Conservation (phyloP, 2,888 invertebrate species). For the Lithophane leautieri region DNA sequence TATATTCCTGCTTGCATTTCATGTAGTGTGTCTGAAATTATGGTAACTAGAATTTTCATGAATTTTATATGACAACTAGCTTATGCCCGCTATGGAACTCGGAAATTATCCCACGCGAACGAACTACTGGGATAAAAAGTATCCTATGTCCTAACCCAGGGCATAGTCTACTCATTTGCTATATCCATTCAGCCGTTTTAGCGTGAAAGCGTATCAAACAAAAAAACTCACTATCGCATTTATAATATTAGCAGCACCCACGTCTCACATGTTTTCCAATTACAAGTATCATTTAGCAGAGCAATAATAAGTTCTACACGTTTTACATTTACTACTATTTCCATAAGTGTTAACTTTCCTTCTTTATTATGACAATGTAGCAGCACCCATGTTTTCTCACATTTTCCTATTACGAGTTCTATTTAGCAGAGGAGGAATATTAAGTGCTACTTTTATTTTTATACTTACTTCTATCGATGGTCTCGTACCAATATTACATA, state of each 20-base stretch:
- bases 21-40: not conserved
- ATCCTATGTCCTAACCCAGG: too few relatives aligned
- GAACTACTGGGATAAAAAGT: too few relatives aligned
- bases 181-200: too few relatives aligned
- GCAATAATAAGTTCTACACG: constrained; percentile 2
- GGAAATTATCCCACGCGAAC: too few relatives aligned
- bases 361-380: not conserved
- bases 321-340: not conserved
- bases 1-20: not conserved
- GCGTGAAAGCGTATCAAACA: too few relatives aligned
- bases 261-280: constrained; percentile 6
- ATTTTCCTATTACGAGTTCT: constrained; percentile 20
- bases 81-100: too few relatives aligned
- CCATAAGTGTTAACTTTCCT: not conserved
- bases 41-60: constrained; percentile 12
- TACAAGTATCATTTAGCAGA: constrained; percentile 13
- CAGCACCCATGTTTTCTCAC: not conserved
- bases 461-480: not conserved
- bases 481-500: constrained; percentile 20
- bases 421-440: constrained; percentile 15
- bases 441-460: constrained; percentile 8
- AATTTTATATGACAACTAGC: not conserved
- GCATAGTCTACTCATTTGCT: too few relatives aligned
- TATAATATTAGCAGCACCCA: not conserved
- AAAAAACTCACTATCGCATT: too few relatives aligned